Conservation (phyloP, 2,888 invertebrate genomes). For the Athripsodes cinereus region DNA sequence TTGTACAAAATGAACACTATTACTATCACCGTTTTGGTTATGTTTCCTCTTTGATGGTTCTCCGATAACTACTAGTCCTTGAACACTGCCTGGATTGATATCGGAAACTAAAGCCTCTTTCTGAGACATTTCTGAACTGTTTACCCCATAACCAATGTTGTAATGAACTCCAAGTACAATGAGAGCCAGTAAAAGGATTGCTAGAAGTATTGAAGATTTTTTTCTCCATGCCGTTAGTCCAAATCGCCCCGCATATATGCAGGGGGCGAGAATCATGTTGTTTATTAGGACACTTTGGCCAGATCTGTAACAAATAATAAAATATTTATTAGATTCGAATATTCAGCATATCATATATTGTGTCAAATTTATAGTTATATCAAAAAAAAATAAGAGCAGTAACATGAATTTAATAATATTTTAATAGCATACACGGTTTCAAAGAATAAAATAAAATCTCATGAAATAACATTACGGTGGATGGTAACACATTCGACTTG, state of each 20-base stretch:
- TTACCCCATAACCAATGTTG: conserved; percentile 26
- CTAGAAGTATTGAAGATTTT: conserved; percentile 42
- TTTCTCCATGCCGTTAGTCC: conserved; percentile 44
- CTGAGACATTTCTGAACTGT: conserved; percentile 10
- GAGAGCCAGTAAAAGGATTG: conserved; percentile 36
- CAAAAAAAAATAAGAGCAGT: too few species aligned
- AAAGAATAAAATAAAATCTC: too few species aligned
- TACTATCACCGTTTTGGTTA: conserved; percentile 17
- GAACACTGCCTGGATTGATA: conserved; percentile 3
- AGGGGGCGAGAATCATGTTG: conserved; percentile 27
- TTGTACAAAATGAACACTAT: conserved; percentile 24
- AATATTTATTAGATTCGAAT: too few species aligned
- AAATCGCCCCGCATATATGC: conserved; percentile 36
- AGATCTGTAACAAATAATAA: conserved; percentile 12
- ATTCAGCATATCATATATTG: too few species aligned
- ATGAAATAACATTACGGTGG: too few species aligned
- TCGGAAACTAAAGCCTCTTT: conserved; percentile 20
- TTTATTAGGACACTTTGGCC: conserved; percentile 11
- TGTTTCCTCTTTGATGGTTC: conserved; percentile 17
- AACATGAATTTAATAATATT: too few species aligned
- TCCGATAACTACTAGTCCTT: conserved; percentile 8
- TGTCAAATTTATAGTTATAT: too few species aligned
- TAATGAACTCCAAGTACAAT: conserved; percentile 45
- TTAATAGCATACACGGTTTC: too few species aligned
- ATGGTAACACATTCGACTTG: too few species aligned